Evolutionary conservation across 2,888 invertebrate genomes (phyloP), one percentile per base, ranked within the genome.

Genomic region (Parnassius smintheus): DNA sequence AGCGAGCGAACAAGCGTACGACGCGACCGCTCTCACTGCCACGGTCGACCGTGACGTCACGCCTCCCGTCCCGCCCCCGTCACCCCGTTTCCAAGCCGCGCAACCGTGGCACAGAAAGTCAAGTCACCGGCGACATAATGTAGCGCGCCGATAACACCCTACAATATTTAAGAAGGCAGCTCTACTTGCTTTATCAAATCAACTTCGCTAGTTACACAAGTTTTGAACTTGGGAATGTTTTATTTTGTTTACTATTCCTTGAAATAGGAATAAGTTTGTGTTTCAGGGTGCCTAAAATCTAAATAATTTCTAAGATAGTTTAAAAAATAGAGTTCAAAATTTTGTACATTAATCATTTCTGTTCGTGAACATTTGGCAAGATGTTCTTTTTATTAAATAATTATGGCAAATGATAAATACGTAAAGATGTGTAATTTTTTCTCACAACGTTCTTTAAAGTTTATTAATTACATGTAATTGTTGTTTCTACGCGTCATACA

Each of bases 11-110:
- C 86, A 79, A 85, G 72, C 80, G 1, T n/a, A 18, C 18, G 84
- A 78, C 85, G 87, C 86, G 86, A 82, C 82, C 85, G 88, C 89
- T 88, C 88, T 87, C 88, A 91, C 91, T 91, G 91, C 90, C 92
- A 91, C 90, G 92, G 91, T 90, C 91, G 90, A 77, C 73, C 79
- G 87, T 90, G 91, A 90, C 91, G 91, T 91, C 91, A 89, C 87
- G 72, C 62, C 73, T 67, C 74, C 81, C 69, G 80, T 75, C 74
- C 68, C 72, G 63, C 65, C 68, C 68, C 65, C 69, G 59, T 64
- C 56, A 73, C 69, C 70, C 74, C 74, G 66, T 65, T 74, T 66
- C 68, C 67, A 64, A 69, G 74, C 66, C 83, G 79, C 83, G 85
- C 85, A 83, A 77, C 86, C 87, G 83, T 85, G 87, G 83, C 88